phyloP scores from a whole-genome alignment of 2,113 vertebrate genomes.

The Hypanus sabinus region DNA sequence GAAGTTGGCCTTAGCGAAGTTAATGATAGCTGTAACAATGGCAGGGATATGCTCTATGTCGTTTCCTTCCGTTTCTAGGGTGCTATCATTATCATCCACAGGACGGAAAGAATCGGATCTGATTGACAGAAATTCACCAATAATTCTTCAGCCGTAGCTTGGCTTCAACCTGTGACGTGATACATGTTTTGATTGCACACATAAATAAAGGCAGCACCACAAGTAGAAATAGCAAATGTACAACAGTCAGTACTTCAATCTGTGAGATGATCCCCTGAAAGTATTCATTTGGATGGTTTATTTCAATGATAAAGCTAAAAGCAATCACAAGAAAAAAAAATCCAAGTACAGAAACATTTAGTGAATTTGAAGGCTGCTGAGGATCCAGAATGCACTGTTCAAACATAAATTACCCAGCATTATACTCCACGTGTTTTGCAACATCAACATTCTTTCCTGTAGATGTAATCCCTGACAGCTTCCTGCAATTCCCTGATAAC shows the following conservation, averaged over 20 bases:
- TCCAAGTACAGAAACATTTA: background rate
- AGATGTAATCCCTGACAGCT: slow-evolving; percentile 24
- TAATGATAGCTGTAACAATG: background rate
- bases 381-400: background rate
- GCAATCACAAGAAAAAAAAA: background rate
- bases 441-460: slow-evolving; percentile 31
- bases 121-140: background rate
- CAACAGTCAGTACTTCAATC: background rate
- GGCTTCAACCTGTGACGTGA: background rate
- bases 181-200: background rate
- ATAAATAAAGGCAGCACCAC: background rate
- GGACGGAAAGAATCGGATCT: background rate
- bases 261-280: background rate
- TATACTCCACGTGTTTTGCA: background rate
- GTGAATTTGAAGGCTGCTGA: background rate
- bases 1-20: background rate
- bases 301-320: background rate
- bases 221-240: background rate
- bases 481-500: slow-evolving; percentile 26
- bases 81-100: background rate
- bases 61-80: background rate
- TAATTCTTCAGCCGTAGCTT: background rate
- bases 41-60: background rate
- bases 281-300: background rate
- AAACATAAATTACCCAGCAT: slow-evolving; percentile 21